These are phyloP conservation scores for Drosophila histrio DNA, from an alignment of 2,888 invertebrate species.

Conservation along the genomic window DNA sequence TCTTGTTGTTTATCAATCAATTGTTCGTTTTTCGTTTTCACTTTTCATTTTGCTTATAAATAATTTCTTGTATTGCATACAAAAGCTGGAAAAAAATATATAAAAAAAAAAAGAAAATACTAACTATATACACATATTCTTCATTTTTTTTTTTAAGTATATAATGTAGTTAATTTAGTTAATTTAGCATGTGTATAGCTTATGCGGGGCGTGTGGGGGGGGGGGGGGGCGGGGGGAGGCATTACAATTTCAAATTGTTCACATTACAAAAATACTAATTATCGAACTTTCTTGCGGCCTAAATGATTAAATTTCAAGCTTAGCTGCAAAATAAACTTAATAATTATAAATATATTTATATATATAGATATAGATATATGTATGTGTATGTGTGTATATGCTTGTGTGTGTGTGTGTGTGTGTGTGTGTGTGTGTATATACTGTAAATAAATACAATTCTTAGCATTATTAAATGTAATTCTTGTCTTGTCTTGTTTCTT, in stretches of 20 bases:
- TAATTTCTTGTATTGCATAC: constrained; percentile 63
- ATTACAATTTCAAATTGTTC: constrained; percentile 58
- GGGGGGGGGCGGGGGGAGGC: background rate
- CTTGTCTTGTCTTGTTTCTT: constrained; percentile 20
- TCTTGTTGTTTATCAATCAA: constrained; percentile 14
- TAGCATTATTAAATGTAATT: constrained; percentile 23
- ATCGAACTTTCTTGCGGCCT: background rate
- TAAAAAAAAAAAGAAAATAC: constrained; percentile 18
- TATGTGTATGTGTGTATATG: background rate
- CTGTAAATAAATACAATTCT: constrained; percentile 53
- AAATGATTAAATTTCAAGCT: constrained; percentile 3
- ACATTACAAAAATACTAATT: constrained; percentile 53
- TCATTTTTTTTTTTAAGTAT: constrained; percentile 22
- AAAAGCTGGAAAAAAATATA: constrained; percentile 48
- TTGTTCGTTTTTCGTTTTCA: constrained; percentile 1
- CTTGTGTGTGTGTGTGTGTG: background rate
- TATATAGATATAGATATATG: background rate
- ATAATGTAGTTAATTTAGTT: constrained; percentile 9
- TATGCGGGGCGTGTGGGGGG: constrained; percentile 2
- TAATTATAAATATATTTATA: background rate
- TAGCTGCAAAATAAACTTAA: constrained; percentile 12
- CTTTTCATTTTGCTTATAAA: constrained; percentile 43
- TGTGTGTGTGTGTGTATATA: constrained; percentile 10
- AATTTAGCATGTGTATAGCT: constrained; percentile 6
- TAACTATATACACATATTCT: constrained; percentile 43